Evolutionary conservation across 2,113 vertebrate genomes (phyloP).

Genomic region (Ictalurus punctatus): DNA sequence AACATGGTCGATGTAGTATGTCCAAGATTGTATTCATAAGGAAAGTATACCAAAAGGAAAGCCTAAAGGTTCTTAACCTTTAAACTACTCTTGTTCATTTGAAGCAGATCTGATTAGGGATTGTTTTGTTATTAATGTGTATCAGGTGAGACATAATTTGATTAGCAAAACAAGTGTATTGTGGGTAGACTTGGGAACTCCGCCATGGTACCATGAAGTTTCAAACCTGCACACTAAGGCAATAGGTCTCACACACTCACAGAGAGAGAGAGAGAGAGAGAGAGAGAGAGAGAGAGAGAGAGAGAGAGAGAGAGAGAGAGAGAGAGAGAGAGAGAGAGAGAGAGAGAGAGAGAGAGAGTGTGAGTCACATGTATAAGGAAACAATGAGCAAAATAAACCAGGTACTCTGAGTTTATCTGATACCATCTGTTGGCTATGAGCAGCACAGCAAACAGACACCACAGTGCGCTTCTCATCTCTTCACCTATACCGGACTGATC

Average conservation of each 20-base stretch:
- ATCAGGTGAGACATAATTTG: background rate
- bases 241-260: background rate
- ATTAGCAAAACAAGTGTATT: background rate
- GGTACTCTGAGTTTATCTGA: background rate
- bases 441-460: background rate
- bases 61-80: no score
- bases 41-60: no score
- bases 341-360: no score
- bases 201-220: background rate
- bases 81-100: no score
- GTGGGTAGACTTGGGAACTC: background rate
- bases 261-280: no score
- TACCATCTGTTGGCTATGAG: background rate
- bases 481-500: background rate
- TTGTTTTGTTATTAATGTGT: background rate
- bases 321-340: no score
- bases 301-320: no score
- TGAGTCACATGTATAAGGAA: no score
- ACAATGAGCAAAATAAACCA: background rate
- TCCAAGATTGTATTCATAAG: no score
- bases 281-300: no score
- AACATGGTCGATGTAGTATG: no score
- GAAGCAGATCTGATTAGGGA: background rate
- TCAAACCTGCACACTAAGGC: background rate
- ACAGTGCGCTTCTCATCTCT: background rate